Evolutionary conservation across 2,113 vertebrate genomes (phyloP).

Genomic region (Ciconia stormi): DNA sequence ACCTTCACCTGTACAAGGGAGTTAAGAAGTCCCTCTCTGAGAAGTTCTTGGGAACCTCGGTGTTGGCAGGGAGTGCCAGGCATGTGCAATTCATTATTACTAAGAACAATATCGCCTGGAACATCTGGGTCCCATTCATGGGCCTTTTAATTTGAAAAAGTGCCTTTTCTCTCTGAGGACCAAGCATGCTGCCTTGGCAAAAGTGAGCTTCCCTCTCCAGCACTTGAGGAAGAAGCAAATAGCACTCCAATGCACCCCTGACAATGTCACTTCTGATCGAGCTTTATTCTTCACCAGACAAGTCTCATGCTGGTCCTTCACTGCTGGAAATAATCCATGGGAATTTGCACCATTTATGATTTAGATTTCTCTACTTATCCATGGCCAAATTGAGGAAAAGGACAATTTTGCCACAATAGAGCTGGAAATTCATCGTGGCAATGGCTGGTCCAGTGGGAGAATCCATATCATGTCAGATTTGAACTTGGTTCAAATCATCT

Average conservation of each 20-base stretch:
- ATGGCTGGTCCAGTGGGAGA: not conserved
- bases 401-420: not conserved
- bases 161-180: not conserved
- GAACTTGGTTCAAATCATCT: not conserved
- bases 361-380: not conserved
- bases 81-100: slow-evolving; percentile 2
- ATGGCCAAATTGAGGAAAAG: not conserved
- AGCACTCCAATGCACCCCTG: not conserved
- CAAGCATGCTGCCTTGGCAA: not conserved
- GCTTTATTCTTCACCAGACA: not conserved
- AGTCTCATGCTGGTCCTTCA: not conserved
- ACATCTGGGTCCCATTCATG: slow-evolving; percentile 17
- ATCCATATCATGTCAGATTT: not conserved
- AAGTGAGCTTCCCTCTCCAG: not conserved
- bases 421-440: not conserved
- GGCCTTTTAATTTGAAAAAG: not conserved
- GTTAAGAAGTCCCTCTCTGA: not conserved
- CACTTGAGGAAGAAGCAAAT: not conserved
- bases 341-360: not conserved
- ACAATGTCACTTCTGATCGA: not conserved
- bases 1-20: not conserved
- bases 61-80: not conserved
- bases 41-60: not conserved
- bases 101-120: not conserved
- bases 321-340: not conserved